phyloP scores from a whole-genome alignment of 2,888 invertebrate species.

The Nineta flava region DNA sequence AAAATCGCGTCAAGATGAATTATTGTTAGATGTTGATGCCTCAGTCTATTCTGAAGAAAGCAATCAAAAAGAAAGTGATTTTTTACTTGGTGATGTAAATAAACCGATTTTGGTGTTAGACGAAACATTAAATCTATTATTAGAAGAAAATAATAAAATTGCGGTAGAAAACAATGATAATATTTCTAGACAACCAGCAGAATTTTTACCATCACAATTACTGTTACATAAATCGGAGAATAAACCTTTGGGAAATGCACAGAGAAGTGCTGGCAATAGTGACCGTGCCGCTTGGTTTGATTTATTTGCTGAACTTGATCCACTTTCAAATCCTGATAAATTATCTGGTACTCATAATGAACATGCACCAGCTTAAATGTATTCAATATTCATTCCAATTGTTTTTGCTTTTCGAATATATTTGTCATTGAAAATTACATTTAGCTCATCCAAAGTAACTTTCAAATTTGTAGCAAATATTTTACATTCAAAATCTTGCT shows the following conservation, averaged over 20 bases:
- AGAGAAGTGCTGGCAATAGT: conserved; percentile 22
- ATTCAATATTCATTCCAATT: neutral
- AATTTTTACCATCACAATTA: conserved; percentile 35
- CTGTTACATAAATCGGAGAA: conserved; percentile 7
- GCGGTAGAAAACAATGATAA: neutral
- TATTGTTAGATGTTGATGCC: neutral
- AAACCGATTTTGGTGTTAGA: neutral
- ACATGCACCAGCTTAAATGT: conserved; percentile 22
- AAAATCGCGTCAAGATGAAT: conserved; percentile 2
- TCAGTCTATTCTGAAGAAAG: neutral
- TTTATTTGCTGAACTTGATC: conserved; percentile 85
- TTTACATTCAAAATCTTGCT: no score
- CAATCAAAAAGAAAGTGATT: neutral
- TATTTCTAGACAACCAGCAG: conserved; percentile 15
- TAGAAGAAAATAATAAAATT: neutral
- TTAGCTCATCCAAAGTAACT: no score
- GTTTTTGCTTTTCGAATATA: no score
- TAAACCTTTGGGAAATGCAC: conserved; percentile 8
- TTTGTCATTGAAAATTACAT: no score
- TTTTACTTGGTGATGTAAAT: neutral
- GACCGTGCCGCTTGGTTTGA: conserved; percentile 59
- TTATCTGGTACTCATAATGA: conserved; percentile 20
- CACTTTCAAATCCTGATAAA: conserved; percentile 68
- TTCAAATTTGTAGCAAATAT: no score
- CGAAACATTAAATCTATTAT: neutral